Evolutionary conservation across 2,888 invertebrate species (phyloP).

Genomic region (Drosophila vallismaia): DNA sequence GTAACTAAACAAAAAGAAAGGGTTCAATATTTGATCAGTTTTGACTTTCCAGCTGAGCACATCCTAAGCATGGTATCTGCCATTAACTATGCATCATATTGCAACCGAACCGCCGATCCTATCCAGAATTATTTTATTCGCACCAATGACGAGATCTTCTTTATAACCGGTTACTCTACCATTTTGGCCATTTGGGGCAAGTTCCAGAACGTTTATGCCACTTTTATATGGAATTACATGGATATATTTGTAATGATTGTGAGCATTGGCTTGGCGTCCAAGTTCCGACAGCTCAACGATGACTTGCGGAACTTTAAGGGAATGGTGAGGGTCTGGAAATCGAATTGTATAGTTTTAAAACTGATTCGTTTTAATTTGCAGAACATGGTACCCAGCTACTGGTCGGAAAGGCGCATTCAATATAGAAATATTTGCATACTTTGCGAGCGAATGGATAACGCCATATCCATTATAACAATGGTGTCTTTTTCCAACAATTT

Average conservation of each 20-base stretch:
- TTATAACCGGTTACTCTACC: constrained; percentile 67
- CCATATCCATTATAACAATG: constrained; percentile 85
- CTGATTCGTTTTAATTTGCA: constrained; percentile 26
- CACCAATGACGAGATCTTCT: constrained; percentile 75
- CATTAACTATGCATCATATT: constrained; percentile 75
- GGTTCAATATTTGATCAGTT: background rate
- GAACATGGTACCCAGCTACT: constrained; percentile 83
- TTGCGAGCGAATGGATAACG: constrained; percentile 85
- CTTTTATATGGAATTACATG: constrained; percentile 90
- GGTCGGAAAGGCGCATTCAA: constrained; percentile 85
- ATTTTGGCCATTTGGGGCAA: constrained; percentile 75
- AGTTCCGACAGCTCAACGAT: constrained; percentile 87
- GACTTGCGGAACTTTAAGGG: constrained; percentile 84
- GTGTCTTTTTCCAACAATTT: constrained; percentile 86
- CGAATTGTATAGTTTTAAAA: too few relatives aligned
- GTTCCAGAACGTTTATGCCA: constrained; percentile 86
- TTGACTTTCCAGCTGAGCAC: constrained; percentile 75
- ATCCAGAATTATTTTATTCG: constrained; percentile 77
- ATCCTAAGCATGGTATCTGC: constrained; percentile 76
- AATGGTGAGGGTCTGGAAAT: constrained; percentile 82
- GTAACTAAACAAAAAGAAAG: constrained; percentile 70
- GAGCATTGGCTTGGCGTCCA: constrained; percentile 87
- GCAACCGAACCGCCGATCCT: constrained; percentile 78
- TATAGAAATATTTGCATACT: constrained; percentile 85
- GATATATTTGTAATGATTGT: constrained; percentile 90